Conservation (phyloP, 2,113 vertebrate genomes). For the Peucedramus taeniatus region DNA sequence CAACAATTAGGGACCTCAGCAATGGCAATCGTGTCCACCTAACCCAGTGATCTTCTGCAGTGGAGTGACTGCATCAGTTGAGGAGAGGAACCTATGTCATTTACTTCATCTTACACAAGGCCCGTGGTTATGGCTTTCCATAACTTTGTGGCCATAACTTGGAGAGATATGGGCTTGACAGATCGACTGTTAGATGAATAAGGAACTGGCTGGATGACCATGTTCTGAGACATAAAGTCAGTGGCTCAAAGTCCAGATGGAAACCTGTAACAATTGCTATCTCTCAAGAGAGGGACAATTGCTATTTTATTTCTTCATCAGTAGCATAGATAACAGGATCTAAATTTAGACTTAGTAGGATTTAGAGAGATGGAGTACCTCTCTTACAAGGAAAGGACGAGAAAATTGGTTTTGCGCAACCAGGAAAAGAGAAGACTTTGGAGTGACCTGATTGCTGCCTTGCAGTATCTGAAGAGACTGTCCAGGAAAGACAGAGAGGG, state of each 20-base stretch:
- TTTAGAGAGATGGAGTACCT: not conserved
- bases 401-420: not conserved
- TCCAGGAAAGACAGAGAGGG: not conserved
- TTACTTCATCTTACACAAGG: not conserved
- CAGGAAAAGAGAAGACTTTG: not conserved
- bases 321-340: not conserved
- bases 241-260: not conserved
- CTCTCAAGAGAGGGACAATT: not conserved
- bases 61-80: not conserved
- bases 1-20: not conserved
- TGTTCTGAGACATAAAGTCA: fast-evolving
- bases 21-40: not conserved
- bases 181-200: no score
- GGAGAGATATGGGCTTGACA: not conserved
- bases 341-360: not conserved
- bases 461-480: not conserved
- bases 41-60: not conserved
- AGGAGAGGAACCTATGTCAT: fast-evolving
- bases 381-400: not conserved
- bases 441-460: not conserved
- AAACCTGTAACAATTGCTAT: not conserved
- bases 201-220: not conserved
- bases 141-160: not conserved
- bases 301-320: not conserved
- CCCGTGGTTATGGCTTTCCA: not conserved